A percentile compares a stretch with the other conserved stretches of the same genome.
Conservation (phyloP, 2,797 vertebrate species). For the Tapirus indicus region DNA sequence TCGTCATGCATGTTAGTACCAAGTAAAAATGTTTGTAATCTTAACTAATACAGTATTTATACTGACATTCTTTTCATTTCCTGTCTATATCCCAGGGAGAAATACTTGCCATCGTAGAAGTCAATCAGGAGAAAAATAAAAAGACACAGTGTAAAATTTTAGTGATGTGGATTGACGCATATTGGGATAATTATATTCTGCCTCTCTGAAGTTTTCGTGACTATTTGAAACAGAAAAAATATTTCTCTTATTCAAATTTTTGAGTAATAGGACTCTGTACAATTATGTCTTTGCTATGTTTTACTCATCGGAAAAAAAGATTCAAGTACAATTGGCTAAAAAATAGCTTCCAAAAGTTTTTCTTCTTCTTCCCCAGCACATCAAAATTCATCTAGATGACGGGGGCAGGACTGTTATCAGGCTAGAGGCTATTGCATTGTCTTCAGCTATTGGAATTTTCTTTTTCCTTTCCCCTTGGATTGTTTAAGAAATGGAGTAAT, state of each 20-base stretch:
- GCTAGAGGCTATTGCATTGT: background rate
- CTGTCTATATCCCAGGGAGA: background rate
- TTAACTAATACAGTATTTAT: background rate
- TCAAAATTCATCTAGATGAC: background rate
- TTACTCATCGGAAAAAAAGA: background rate
- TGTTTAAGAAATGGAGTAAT: conserved; percentile 39
- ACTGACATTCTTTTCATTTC: background rate
- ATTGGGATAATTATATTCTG: background rate
- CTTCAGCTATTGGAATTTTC: background rate
- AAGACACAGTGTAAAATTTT: background rate
- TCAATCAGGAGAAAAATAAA: conserved; percentile 3
- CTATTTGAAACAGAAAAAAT: background rate
- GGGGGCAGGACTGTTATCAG: background rate
- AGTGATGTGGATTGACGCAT: background rate
- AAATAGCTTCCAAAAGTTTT: background rate
- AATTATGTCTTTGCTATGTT: background rate
- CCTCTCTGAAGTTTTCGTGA: background rate
- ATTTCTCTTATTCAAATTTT: conserved; percentile 7
- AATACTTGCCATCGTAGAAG: background rate
- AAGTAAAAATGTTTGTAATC: background rate
- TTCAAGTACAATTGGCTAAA: background rate
- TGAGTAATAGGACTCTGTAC: background rate
- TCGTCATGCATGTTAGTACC: background rate
- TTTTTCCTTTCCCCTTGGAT: background rate
- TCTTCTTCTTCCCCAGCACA: background rate